Evolutionary conservation across 2,888 invertebrate species (phyloP), one percentile per base, ranked within the genome.

Genomic region (Agrotis clavis): DNA sequence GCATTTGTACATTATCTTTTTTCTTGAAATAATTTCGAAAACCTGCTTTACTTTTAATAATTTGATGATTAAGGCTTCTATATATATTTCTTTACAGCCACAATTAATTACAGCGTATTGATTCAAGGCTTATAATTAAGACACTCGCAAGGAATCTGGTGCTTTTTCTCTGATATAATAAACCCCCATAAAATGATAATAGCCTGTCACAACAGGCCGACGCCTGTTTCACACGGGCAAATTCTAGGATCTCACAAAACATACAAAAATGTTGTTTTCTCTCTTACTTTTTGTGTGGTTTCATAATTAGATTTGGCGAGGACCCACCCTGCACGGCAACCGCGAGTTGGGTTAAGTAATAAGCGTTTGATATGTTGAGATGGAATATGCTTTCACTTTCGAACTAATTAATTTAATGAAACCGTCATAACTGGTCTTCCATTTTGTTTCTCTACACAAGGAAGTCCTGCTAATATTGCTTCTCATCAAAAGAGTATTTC

Each of bases 261-360:
- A 91, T 91, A 94, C 90, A 92, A 93, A 93, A 93, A 92, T 90
- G 83, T 86, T 87, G 83, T 67, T 88, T 90, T 88, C 86, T 87
- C 86, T 84, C 77, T 83, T 86, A 88, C 92, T 93, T 94, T 95
- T 93, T 94, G 90, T 90, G 84, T 86, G 87, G 88, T 90, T 87
- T 92, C 92, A 91, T 96, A 96, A 96, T 96, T 96, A 95, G 96
- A 96, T 96, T 96, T 96, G 94, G 95, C 94, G 92, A 92, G 89
- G 92, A 88, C 83, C 92, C 94, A 90, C 93, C 95, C 94, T 89
- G 88, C 87, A 77, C 85, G 87, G 91, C 88, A 89, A 89, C 83
- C 69, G 83, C 72, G 67, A 35, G 77, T 77, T 87, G 91, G 91
- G 73, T 0, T 75, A 91, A 92, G 89, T 81, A 71, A 78, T 1